phyloP scores from a whole-genome alignment of 2,797 vertebrate species.

The Alectoris magna region DNA sequence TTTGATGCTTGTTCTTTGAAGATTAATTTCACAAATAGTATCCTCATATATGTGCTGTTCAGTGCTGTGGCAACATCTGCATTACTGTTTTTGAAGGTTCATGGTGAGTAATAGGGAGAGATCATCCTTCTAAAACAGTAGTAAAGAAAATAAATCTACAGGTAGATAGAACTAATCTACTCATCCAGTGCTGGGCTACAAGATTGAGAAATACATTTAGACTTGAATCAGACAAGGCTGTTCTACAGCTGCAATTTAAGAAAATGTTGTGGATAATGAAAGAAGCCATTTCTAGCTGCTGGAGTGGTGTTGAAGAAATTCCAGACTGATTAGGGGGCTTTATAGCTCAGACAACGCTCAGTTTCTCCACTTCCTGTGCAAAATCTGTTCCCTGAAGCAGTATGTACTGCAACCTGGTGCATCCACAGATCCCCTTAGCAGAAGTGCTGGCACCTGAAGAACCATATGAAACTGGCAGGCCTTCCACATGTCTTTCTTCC shows the following conservation, averaged over 20 bases:
- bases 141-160: neutral
- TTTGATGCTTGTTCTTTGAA: neutral
- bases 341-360: fast-evolving
- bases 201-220: neutral
- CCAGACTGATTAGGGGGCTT: neutral
- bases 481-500: neutral
- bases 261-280: neutral
- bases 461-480: neutral
- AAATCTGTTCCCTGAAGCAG: neutral
- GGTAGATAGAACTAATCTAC: neutral
- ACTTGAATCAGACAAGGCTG: neutral
- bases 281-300: neutral
- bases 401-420: fast-evolving
- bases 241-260: neutral
- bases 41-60: neutral
- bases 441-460: neutral
- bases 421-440: neutral
- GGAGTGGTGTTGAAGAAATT: neutral
- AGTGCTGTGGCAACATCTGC: neutral
- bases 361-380: neutral
- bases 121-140: neutral
- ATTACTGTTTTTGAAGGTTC: neutral
- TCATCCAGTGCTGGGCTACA: neutral
- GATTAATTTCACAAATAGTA: neutral
- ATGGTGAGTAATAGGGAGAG: neutral